phyloP scores from a whole-genome alignment of 1,140 invertebrate genomes.

The Uloborus diversus region DNA sequence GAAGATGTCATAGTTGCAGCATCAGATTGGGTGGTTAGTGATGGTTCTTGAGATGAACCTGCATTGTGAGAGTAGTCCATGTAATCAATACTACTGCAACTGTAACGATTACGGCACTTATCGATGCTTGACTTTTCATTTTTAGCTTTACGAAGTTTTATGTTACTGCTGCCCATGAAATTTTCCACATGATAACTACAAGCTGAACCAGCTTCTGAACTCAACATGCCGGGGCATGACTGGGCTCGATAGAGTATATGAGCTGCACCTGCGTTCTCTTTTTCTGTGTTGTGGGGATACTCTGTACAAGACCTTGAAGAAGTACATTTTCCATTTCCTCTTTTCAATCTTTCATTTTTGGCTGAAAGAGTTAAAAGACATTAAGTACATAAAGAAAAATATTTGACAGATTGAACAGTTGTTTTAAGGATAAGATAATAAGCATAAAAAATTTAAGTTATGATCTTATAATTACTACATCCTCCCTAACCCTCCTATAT shows the following conservation, averaged over 20 bases:
- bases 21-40: constrained; percentile 1
- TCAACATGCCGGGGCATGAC: constrained; percentile 56
- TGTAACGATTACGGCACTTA: constrained; percentile 54
- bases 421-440: too few species aligned
- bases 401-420: constrained; percentile 12
- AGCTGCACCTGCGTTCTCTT: neutral
- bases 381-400: constrained; percentile 65
- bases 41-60: constrained; percentile 25
- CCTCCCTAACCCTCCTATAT: too few species aligned
- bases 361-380: constrained; percentile 12
- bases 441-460: too few species aligned
- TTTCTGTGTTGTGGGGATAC: neutral
- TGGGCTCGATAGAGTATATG: constrained; percentile 54
- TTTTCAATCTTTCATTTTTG: constrained; percentile 11
- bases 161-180: neutral
- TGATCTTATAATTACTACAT: too few species aligned
- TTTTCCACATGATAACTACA: neutral
- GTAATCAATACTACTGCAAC: constrained; percentile 56
- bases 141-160: constrained; percentile 16
- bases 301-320: neutral
- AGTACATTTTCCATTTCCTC: neutral
- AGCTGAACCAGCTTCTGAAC: neutral
- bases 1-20: constrained; percentile 1
- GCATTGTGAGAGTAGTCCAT: constrained; percentile 7
- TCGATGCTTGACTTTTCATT: neutral